phyloP scores from a whole-genome alignment of 2,888 invertebrate genomes.

The Drosophila paramelanica region DNA sequence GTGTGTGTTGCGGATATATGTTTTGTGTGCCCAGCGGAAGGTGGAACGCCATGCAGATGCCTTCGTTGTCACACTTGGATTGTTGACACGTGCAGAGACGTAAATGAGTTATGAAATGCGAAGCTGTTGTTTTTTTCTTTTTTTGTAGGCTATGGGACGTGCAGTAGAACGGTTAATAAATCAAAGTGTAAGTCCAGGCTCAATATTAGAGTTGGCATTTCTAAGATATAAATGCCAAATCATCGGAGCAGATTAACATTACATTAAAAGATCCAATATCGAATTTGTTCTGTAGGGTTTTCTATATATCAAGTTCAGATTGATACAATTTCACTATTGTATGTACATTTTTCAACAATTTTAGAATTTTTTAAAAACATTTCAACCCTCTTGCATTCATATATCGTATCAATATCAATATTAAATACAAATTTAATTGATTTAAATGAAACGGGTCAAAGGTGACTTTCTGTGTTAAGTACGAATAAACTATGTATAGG shows the following conservation, averaged over 20 bases:
- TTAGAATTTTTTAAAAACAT: too few species aligned
- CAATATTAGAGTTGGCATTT: constrained; percentile 14
- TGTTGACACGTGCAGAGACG: constrained; percentile 67
- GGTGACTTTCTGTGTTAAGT: too few species aligned
- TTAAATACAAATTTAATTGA: too few species aligned
- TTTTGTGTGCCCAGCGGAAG: constrained; percentile 55
- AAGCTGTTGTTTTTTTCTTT: constrained; percentile 9
- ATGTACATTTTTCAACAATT: too few species aligned
- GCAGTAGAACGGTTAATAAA: constrained; percentile 47
- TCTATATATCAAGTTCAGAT: too few species aligned
- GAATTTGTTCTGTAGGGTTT: background rate
- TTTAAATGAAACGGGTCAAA: too few species aligned
- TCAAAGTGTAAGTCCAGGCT: constrained; percentile 35
- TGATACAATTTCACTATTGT: too few species aligned
- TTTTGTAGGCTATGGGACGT: constrained; percentile 7
- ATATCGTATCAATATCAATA: too few species aligned
- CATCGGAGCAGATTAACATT: background rate
- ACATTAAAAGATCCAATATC: background rate
- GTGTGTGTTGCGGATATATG: constrained; percentile 20
- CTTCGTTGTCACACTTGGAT: constrained; percentile 66
- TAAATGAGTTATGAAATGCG: constrained; percentile 69
- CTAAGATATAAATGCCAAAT: background rate
- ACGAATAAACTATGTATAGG: too few species aligned
- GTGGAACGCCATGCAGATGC: constrained; percentile 44
- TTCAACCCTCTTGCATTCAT: too few species aligned